Evolutionary conservation across 2,888 invertebrate species (phyloP).

Genomic region (Pimpla rufipes): DNA sequence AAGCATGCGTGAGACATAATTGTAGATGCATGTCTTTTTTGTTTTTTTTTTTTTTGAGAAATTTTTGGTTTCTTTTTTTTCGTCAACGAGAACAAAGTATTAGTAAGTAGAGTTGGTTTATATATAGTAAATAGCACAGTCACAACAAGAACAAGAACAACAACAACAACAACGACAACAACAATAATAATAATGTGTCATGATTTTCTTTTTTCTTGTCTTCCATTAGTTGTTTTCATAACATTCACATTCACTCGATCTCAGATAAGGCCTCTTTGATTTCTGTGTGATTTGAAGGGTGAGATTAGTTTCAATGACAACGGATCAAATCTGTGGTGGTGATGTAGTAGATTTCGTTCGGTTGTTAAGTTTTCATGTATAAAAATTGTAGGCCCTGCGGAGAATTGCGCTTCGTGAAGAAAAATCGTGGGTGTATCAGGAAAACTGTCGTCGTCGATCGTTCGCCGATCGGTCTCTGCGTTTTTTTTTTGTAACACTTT

Average conservation of each 20-base stretch:
- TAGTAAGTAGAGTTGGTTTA: slow-evolving; percentile 70
- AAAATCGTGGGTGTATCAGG: slow-evolving; percentile 23
- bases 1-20: slow-evolving; percentile 69
- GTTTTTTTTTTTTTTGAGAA: slow-evolving; percentile 8
- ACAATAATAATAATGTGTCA: slow-evolving; percentile 77
- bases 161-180: slow-evolving; percentile 72
- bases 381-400: slow-evolving; percentile 7
- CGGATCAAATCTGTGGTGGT: slow-evolving; percentile 47
- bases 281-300: slow-evolving; percentile 38
- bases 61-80: slow-evolving; percentile 1
- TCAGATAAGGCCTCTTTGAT: slow-evolving; percentile 51
- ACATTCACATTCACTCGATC: slow-evolving; percentile 70
- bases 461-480: neutral
- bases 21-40: slow-evolving; percentile 63
- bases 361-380: slow-evolving; percentile 4
- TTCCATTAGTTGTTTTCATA: slow-evolving; percentile 52
- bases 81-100: slow-evolving; percentile 61
- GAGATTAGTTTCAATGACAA: slow-evolving; percentile 25
- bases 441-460: neutral
- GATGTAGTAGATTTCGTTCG: slow-evolving; percentile 34
- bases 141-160: slow-evolving; percentile 63
- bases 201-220: slow-evolving; percentile 51
- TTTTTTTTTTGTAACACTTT: neutral
- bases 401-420: slow-evolving; percentile 13
- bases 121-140: slow-evolving; percentile 73